Evolutionary conservation across 1,140 invertebrate genomes (phyloP).

Genomic region (Platyura marginata): DNA sequence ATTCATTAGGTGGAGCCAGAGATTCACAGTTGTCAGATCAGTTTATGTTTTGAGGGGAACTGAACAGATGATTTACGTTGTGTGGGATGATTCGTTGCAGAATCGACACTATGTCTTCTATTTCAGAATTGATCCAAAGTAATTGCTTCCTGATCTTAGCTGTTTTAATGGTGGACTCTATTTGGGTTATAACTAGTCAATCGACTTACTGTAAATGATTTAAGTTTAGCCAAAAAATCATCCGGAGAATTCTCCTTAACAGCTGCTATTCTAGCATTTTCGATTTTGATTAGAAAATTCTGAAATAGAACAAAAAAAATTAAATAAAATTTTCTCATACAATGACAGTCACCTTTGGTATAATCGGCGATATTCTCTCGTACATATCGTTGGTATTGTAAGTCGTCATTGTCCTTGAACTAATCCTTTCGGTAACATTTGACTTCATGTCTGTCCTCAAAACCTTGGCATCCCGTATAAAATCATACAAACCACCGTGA

Average conservation of each 20-base stretch:
- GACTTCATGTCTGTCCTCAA: background rate
- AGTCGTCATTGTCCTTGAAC: background rate
- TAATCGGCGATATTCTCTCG: constrained; percentile 40
- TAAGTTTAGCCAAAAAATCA: constrained; percentile 33
- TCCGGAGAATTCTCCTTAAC: constrained; percentile 38
- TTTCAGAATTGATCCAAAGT: no score
- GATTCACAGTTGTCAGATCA: no score
- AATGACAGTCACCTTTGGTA: constrained; percentile 43
- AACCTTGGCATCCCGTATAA: constrained; percentile 29
- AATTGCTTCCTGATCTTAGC: no score
- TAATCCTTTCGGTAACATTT: background rate
- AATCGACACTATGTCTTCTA: no score
- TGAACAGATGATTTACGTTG: no score
- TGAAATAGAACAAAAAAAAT: constrained; percentile 29
- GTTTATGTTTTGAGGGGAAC: no score
- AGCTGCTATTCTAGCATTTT: constrained; percentile 44
- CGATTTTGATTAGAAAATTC: constrained; percentile 49
- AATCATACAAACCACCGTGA: constrained; percentile 43
- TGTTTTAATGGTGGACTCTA: background rate
- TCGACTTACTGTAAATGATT: constrained; percentile 17
- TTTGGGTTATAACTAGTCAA: background rate
- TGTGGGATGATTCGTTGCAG: no score
- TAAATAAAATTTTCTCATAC: background rate
- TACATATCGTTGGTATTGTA: constrained; percentile 24
- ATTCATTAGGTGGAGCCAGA: no score